Evolutionary conservation across 2,797 vertebrate species (phyloP).

Genomic region (Bradypodion pumilum): DNA sequence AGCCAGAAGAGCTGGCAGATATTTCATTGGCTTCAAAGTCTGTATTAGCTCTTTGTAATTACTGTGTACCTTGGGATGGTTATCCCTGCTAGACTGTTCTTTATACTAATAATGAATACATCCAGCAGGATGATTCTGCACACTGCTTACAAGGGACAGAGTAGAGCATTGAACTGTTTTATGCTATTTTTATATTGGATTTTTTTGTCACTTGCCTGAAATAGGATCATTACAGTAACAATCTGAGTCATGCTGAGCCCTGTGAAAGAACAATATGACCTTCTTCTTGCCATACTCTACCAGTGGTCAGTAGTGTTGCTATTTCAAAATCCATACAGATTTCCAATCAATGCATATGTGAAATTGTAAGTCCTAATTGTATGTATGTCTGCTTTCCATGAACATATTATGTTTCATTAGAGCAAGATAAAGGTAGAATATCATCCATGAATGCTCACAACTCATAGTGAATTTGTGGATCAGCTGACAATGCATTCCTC

Average conservation of each 20-base stretch:
- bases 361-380: neutral
- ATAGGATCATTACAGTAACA: neutral
- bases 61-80: constrained; percentile 9
- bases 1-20: neutral
- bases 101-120: constrained; percentile 14
- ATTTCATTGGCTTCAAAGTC: constrained; percentile 21
- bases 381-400: neutral
- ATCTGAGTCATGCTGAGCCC: neutral
- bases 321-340: neutral
- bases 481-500: neutral
- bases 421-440: neutral
- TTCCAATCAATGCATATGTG: neutral
- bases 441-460: neutral
- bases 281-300: neutral
- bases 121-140: neutral
- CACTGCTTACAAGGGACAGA: neutral
- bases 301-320: neutral
- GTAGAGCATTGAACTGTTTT: neutral
- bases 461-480: neutral
- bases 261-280: neutral
- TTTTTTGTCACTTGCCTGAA: neutral
- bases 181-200: neutral
- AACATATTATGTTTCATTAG: neutral
- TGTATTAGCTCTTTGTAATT: constrained; percentile 30
- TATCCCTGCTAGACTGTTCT: constrained; percentile 8